A percentile compares a stretch with the other conserved stretches of the same genome.
These are phyloP conservation scores for Betta splendens DNA, from an alignment of 2,797 vertebrate genomes.

Conservation along the genomic window DNA sequence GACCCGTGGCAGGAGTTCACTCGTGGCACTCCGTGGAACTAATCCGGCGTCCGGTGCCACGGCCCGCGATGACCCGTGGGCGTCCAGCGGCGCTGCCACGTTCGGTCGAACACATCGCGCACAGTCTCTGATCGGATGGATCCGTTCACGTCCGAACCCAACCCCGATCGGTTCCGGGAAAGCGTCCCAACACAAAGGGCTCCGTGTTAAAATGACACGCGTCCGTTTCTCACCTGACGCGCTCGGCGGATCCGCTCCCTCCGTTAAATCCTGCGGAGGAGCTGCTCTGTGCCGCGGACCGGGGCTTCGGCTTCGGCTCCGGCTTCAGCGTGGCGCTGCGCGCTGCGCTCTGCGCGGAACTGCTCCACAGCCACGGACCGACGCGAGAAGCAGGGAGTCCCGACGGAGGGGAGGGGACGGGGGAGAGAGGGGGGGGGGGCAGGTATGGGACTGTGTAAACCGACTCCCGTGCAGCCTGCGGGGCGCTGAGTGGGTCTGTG, in stretches of 20 bases:
- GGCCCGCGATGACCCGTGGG: not conserved
- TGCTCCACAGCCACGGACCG: conserved; percentile 46
- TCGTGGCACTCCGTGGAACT: not conserved
- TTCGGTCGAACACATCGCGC: not conserved
- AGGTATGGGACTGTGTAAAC: conserved; percentile 65
- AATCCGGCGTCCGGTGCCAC: not conserved
- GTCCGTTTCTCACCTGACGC: conserved; percentile 46
- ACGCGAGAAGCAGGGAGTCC: conserved; percentile 44
- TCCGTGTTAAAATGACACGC: not conserved
- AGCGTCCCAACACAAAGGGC: conserved; percentile 27
- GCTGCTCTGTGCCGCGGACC: too few species aligned
- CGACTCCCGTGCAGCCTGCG: conserved; percentile 50
- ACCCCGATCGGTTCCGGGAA: not conserved
- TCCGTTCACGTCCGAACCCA: conserved; percentile 13
- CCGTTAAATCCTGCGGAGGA: conserved; percentile 27
- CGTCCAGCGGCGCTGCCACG: not conserved
- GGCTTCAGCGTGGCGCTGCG: conserved; percentile 48
- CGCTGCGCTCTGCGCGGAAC: conserved; percentile 50
- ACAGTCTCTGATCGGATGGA: not conserved
- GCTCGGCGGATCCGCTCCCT: conserved; percentile 35
- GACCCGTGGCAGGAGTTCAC: not conserved
- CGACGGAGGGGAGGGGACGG: conserved; percentile 5
- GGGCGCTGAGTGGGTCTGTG: conserved; percentile 21
- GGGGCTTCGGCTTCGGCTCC: too few species aligned
- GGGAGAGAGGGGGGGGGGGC: conserved; percentile 52